These are phyloP conservation scores for Psophia crepitans DNA, from an alignment of 2,113 vertebrate genomes.

Conservation along the genomic window DNA sequence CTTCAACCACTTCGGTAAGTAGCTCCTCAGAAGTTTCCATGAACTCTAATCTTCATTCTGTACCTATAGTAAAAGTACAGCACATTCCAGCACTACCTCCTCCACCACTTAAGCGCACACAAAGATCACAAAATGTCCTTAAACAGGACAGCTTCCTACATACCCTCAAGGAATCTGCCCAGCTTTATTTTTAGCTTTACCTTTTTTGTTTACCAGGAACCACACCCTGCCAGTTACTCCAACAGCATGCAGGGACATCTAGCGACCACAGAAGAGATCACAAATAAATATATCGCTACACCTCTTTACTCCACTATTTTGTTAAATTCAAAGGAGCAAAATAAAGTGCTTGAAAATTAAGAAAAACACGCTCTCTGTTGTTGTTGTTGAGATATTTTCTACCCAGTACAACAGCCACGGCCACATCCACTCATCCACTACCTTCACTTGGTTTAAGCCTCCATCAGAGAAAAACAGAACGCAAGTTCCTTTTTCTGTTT, in stretches of 20 bases:
- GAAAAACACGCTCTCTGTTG: rapidly evolving
- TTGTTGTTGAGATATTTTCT: background rate
- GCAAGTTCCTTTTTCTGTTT: too few relatives aligned
- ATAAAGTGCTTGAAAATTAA: background rate
- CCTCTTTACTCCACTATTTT: background rate
- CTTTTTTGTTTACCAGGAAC: background rate
- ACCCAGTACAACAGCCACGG: background rate
- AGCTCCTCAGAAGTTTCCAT: background rate
- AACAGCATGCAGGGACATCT: conserved; percentile 55
- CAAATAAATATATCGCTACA: background rate
- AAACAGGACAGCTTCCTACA: background rate
- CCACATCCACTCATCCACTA: background rate
- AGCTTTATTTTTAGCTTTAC: background rate
- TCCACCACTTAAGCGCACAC: background rate
- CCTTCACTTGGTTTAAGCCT: background rate
- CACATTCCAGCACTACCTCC: background rate
- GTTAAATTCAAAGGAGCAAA: background rate
- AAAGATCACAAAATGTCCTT: background rate
- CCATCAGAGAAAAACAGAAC: background rate
- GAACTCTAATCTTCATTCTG: background rate
- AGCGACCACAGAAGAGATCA: background rate
- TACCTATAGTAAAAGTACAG: background rate
- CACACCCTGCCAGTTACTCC: background rate
- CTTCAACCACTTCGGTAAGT: background rate
- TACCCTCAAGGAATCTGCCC: background rate